Conservation (phyloP, 2,113 vertebrate genomes). For the Tragelaphus strepsiceros region DNA sequence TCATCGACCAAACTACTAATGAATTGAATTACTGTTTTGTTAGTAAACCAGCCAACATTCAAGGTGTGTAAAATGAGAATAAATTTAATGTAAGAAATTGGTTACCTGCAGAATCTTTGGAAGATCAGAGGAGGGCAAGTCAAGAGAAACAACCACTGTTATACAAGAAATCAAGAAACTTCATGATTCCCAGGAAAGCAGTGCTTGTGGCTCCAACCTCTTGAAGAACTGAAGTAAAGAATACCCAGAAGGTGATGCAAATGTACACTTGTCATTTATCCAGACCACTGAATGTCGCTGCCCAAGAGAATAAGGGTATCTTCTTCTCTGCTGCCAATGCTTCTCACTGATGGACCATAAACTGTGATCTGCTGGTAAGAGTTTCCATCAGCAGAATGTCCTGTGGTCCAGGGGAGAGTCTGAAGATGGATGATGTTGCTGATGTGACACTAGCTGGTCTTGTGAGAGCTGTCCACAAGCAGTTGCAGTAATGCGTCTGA, state of each 20-base stretch:
- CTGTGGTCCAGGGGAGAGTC: neutral
- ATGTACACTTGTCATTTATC: neutral
- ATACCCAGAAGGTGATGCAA: neutral
- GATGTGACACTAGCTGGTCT: neutral
- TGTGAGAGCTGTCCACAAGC: neutral
- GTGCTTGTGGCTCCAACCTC: neutral
- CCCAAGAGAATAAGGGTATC: neutral
- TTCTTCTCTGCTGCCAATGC: neutral
- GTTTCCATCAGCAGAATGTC: neutral
- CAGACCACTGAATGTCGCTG: neutral
- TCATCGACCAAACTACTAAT: neutral
- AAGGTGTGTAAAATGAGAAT: neutral
- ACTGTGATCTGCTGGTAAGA: neutral
- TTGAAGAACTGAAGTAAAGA: neutral
- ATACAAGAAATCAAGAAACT: neutral
- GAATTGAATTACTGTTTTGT: neutral
- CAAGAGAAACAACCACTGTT: neutral
- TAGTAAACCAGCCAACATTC: neutral
- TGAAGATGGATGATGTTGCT: neutral
- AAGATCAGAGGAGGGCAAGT: neutral
- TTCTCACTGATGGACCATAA: neutral
- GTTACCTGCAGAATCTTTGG: neutral
- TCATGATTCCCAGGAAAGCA: neutral
- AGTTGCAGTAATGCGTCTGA: rapidly evolving
- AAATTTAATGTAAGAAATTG: neutral